Base-by-base conservation (phyloP, 2,888 invertebrate species). In the Tinea semifulvella region DNA sequence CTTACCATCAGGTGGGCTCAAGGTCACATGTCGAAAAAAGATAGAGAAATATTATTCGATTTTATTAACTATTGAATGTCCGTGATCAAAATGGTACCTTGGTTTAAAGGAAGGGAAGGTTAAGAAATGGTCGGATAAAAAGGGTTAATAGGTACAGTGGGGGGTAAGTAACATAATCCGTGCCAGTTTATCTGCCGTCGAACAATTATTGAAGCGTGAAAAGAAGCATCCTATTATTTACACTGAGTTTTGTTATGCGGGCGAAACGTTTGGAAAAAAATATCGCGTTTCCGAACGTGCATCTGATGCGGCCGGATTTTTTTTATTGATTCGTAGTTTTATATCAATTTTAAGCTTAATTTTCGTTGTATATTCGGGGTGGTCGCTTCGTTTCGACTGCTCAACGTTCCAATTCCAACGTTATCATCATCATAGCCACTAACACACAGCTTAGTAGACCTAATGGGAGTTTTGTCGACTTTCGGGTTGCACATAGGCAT, bases 131-230 rank as follows among this genome's bases (percentile, higher is more conserved):
- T 5, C 31, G 6, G 11, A 22, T 40, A 40, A 40, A 40, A 40
- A 22, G 28, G 40, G 20, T 40, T 40, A 40, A 22, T 7, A 22
- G 11, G 40, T 22, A 38, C 18, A 13, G 14, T 40, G n/a, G 19
- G 22, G 40, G 68, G 63, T 65, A 62, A 53, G 81, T 71, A 81
- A 82, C 66, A 49, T 56, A 73, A 82, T 67, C 70, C 65, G 55
- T 56, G 58, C 64, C 63, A 77, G 74, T 75, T 81, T 80, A 80
- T 82, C 81, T 76, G 74, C 75, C 63, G 72, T 74, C 75, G 71
- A 79, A 74, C 77, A 82, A 81, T 82, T 80, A 81, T 77, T 80
- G 82, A 80, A 79, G 82, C 82, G 82, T 80, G 79, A 80, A 81
- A 81, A 81, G 76, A 72, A 75, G 62, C 75, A 72, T 79, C 77